Base-by-base conservation (phyloP, 2,113 vertebrate genomes). In the Verasper variegatus region DNA sequence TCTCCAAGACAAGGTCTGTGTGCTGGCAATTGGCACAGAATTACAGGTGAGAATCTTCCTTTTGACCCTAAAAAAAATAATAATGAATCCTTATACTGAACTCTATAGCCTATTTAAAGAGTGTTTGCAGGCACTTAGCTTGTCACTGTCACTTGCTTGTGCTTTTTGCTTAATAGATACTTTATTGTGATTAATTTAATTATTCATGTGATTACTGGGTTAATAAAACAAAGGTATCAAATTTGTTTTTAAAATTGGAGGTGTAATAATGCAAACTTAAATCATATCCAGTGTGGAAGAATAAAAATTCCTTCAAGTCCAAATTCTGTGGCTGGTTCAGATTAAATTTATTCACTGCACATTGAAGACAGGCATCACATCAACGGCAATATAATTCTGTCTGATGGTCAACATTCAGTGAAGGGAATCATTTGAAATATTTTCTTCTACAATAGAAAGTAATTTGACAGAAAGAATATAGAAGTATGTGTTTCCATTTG, bases 1-100 rank as follows among this genome's bases (percentile, higher is more conserved):
- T 90, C 89, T 76, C 93, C 96, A 17, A 94, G 88, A 80, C 94
- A 95, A 77, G 95, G 92, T 73, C 87, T 98, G 51, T 99, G 98
- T 5, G 95, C 95, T 52, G 96, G 97, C 40, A 93, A 74, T 66
- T 99, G 97, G 97, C 96, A 99, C 91, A 94, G 94, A 87, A 95
- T 99, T 68, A 95, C 95, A 92, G 96, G 98, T 98, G 64, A 91
- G 92, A 68, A 78, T 26, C 17, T 64, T 24, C 4, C 7, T 21
- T 3, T 37, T 2, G 26, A 35, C 37, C 6, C 1, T 24, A 5
- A 17, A 1, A 56, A 12, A 12, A 23, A 4, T 24, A 13, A 21
- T 7, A 21, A 54, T 21, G 2, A 54, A n/a, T 21, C 7, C n/a
- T 54, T 18, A 37, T 37, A 37, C 35, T 10, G 35, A 37, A 10